Evolutionary conservation across 2,797 vertebrate genomes (phyloP).

Genomic region (Etheostoma nigrum): DNA sequence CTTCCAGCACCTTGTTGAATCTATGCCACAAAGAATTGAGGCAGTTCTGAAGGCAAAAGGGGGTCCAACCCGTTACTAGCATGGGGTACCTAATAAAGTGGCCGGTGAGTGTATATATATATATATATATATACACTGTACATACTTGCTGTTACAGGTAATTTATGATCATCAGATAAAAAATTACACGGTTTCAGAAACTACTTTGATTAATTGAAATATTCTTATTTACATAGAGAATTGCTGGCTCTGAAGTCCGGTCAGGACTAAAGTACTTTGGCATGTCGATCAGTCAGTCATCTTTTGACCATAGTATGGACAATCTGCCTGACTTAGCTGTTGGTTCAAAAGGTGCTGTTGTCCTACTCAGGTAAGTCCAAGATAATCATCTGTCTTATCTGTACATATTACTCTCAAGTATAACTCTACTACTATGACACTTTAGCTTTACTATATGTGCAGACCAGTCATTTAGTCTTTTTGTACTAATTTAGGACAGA

Average conservation of each 20-base stretch:
- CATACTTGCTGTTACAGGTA: no score
- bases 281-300: conserved; percentile 81
- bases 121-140: no score
- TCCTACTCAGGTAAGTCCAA: conserved; percentile 85
- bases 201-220: background rate
- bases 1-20: no score
- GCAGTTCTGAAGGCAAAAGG: no score
- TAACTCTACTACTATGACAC: background rate
- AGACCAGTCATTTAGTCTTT: background rate
- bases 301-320: conserved; percentile 84
- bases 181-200: no score
- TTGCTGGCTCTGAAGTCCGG: conserved; percentile 70
- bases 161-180: no score
- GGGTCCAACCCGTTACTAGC: no score
- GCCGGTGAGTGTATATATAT: no score
- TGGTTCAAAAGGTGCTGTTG: conserved; percentile 82
- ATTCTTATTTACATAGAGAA: conserved; percentile 69
- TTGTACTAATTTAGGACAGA: background rate
- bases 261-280: conserved; percentile 84
- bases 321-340: conserved; percentile 84
- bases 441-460: background rate
- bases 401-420: background rate
- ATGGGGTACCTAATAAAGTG: no score
- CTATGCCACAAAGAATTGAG: no score
- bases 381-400: background rate